phyloP scores from a whole-genome alignment of 2,113 vertebrate species.

The Megaptera novaeangliae region DNA sequence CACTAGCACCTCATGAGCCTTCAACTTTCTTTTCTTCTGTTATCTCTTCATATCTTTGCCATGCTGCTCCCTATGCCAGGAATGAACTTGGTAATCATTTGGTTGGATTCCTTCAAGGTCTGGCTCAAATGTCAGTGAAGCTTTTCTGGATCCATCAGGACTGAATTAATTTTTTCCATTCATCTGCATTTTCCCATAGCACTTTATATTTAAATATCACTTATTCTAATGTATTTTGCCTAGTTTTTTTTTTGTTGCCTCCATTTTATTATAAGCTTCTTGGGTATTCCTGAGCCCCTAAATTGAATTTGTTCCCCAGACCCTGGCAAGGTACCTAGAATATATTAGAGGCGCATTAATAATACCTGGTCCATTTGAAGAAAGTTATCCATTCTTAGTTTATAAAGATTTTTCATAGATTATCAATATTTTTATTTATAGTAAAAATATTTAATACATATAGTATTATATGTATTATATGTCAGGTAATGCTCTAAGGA shows the following conservation, averaged over 20 bases:
- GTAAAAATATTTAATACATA: background rate
- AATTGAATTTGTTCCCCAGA: background rate
- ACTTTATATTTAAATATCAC: background rate
- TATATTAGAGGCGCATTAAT: background rate
- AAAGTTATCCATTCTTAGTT: background rate
- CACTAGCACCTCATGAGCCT: rapidly evolving
- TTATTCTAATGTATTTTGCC: background rate
- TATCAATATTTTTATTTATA: background rate
- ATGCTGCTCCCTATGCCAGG: background rate
- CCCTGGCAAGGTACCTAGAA: background rate
- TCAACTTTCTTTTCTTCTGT: background rate
- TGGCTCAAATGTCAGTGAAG: background rate
- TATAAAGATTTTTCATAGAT: background rate
- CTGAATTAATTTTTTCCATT: background rate
- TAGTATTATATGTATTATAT: background rate
- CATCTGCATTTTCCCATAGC: background rate
- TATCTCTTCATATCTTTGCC: background rate
- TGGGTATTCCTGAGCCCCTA: background rate
- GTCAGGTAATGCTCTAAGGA: background rate
- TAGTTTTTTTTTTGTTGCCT: background rate
- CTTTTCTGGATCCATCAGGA: background rate
- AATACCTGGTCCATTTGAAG: background rate
- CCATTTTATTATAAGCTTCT: background rate
- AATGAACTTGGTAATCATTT: background rate
- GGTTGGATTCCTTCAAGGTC: background rate